Percentiles rank a stretch among this genome's conserved stretches.
Evolutionary conservation across 2,113 vertebrate species (phyloP).

Genomic region (Paradoxurus hermaphroditus): DNA sequence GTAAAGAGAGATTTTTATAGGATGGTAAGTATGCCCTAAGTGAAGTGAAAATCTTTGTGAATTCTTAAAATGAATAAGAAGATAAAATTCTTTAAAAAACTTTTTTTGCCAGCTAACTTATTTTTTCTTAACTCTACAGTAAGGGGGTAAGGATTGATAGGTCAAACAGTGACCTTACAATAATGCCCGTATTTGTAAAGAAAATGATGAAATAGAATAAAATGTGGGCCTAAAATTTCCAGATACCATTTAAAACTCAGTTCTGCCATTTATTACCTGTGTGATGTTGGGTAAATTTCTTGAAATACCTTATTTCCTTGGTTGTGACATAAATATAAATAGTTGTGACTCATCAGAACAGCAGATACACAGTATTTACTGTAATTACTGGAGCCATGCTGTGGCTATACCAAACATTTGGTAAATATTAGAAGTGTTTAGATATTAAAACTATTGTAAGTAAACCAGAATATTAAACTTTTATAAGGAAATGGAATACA

Average conservation of each 20-base stretch:
- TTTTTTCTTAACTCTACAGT: not conserved
- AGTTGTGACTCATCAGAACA: not conserved
- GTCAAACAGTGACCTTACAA: not conserved
- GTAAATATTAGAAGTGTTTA: not conserved
- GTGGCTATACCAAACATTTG: not conserved
- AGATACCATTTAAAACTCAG: not conserved
- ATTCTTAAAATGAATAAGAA: not conserved
- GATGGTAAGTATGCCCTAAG: not conserved
- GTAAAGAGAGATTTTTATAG: slow-evolving; percentile 5
- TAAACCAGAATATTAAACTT: not conserved
- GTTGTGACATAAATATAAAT: not conserved
- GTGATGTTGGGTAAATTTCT: not conserved
- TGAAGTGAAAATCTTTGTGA: not conserved
- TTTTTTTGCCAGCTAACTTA: not conserved
- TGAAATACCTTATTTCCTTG: not conserved
- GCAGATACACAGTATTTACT: not conserved
- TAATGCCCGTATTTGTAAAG: not conserved
- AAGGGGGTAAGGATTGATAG: not conserved
- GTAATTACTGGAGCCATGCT: not conserved
- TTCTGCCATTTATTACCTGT: not conserved
- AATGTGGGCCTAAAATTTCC: not conserved
- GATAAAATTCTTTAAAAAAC: not conserved
- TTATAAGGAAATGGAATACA: not conserved
- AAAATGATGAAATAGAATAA: not conserved
- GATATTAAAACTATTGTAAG: not conserved